Base-by-base conservation (phyloP, 1,140 invertebrate genomes). In the Drosophila kanapiae region DNA sequence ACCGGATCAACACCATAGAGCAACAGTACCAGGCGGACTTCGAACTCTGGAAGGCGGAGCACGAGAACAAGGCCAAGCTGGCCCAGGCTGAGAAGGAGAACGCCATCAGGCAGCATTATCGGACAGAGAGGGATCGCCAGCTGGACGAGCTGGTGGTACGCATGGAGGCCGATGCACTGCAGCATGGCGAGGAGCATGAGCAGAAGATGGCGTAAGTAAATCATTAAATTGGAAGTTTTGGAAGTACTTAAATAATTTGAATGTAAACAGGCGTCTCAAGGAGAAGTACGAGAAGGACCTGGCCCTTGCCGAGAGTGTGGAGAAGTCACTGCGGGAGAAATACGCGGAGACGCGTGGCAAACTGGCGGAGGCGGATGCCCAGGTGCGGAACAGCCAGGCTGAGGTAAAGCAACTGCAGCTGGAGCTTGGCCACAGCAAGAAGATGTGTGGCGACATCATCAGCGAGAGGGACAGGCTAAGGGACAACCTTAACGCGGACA, bases 281-380 rank as follows among this genome's bases (percentile, higher is more conserved):
- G 96, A 97, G 45, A 96, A 96, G 90, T 96, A 95, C 71, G 95
- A 96, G 64, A 93, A 94, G 23, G 96, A 97, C 80, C 80, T 97
- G 35, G 93, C 94, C 60, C 94, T 96, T 61, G 80, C 96, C 33
- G 96, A 95, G 64, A 92, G 94, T 85, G 93, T 94, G 51, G 94
- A 96, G 92, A 94, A 94, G 71, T 93, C 78, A 8, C 45, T 92
- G 35, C 79, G 91, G 2, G 91, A 93, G 9, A 94, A 93, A 79
- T 95, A 95, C 57, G 93, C 92, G 1, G 94, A 95, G 67, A 87
- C 93, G 0, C 94, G 95, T 78, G 91, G 91, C 2, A 94, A 95
- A 80, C 69, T 95, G 31, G 85, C 94, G n/a, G 94, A 94, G 45
- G 83, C 92, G 11, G 94, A 95, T 84, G 94, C 95, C 29, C 93